Evolutionary conservation across 2,113 vertebrate species (phyloP).

Genomic region (Panthera leo): DNA sequence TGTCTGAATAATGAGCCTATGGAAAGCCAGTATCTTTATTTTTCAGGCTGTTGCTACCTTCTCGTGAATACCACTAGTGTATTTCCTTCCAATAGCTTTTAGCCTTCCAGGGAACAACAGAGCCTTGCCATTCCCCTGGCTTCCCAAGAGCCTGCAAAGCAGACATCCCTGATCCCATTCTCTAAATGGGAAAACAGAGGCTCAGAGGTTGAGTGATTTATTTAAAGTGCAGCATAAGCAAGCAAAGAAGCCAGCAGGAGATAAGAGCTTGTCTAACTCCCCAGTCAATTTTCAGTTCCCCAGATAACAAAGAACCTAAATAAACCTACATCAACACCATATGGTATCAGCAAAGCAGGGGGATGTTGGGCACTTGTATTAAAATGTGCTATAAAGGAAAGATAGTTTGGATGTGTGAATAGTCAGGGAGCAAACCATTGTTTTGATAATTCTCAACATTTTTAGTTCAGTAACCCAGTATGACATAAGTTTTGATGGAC

Average conservation of each 20-base stretch:
- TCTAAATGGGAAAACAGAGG: slow-evolving; percentile 67
- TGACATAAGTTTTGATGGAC: slow-evolving; percentile 22
- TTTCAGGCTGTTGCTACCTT: slow-evolving; percentile 32
- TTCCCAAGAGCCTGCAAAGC: slow-evolving; percentile 57
- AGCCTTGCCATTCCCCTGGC: background rate
- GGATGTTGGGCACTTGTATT: slow-evolving; percentile 59
- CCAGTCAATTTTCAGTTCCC: slow-evolving; percentile 75
- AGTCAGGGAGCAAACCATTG: slow-evolving; percentile 10
- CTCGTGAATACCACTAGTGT: background rate
- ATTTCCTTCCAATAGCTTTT: background rate
- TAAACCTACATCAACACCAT: slow-evolving; percentile 79
- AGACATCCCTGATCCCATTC: slow-evolving; percentile 67
- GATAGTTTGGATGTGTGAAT: slow-evolving; percentile 40
- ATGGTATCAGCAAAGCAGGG: slow-evolving; percentile 66
- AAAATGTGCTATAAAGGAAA: slow-evolving; percentile 69
- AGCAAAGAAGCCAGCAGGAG: slow-evolving; percentile 69
- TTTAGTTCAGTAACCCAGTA: slow-evolving; percentile 43
- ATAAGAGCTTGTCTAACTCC: slow-evolving; percentile 72
- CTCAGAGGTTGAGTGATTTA: slow-evolving; percentile 64
- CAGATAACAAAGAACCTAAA: slow-evolving; percentile 70
- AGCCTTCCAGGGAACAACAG: background rate
- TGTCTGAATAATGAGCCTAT: slow-evolving; percentile 1
- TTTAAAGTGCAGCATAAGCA: slow-evolving; percentile 64
- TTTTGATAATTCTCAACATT: slow-evolving; percentile 49
- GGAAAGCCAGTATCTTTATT: slow-evolving; percentile 13